A percentile compares a stretch with the other conserved stretches of the same genome.
Conservation (phyloP, 2,113 vertebrate genomes). For the Aldabrachelys gigantea region DNA sequence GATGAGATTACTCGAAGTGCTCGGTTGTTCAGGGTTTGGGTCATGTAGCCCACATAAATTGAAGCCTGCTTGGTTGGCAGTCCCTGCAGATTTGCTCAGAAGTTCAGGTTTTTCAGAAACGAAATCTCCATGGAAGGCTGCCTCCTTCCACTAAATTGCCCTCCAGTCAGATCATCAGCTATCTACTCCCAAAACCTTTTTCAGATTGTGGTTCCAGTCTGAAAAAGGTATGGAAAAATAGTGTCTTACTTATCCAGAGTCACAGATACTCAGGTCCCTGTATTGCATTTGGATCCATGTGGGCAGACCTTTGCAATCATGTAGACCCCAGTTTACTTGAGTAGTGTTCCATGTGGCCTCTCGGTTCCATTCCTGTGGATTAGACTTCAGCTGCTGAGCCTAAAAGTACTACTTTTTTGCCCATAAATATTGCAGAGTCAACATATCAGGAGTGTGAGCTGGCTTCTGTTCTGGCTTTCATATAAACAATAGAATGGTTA, state of each 20-base stretch:
- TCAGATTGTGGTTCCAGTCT: background rate
- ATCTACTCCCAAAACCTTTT: background rate
- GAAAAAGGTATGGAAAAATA: background rate
- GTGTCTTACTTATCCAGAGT: background rate
- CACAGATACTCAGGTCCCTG: background rate
- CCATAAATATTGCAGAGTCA: background rate
- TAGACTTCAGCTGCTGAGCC: background rate
- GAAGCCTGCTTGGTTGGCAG: background rate
- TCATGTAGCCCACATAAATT: background rate
- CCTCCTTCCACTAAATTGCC: background rate
- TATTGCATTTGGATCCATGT: background rate
- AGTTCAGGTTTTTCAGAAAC: background rate
- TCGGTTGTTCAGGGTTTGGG: background rate
- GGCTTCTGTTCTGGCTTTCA: background rate
- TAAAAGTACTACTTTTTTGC: background rate
- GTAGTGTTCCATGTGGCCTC: fast-evolving
- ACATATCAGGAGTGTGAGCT: background rate
- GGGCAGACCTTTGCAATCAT: background rate
- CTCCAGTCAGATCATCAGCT: background rate
- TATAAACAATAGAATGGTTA: background rate
- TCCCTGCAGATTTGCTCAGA: background rate
- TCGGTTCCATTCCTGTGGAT: fast-evolving
- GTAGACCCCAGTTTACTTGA: background rate
- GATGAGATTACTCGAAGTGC: background rate
- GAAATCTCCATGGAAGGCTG: background rate